Conservation (phyloP, 2,797 vertebrate species). For the Syngnathus acus region DNA sequence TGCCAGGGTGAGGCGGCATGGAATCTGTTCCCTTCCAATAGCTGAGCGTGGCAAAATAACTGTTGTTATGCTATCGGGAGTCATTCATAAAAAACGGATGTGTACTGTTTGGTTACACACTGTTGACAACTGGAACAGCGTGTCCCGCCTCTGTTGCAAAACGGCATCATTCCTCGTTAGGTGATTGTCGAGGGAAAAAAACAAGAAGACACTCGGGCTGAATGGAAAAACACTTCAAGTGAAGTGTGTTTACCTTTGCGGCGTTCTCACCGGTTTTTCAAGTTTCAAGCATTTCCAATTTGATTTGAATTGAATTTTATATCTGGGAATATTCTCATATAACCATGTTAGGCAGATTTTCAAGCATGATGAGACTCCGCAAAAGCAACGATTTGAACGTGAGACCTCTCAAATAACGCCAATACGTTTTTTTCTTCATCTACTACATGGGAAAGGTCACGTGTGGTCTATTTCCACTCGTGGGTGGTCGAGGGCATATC, state of each 20-base stretch:
- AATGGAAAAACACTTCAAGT: slow-evolving; percentile 4
- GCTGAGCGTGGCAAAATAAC: slow-evolving; percentile 9
- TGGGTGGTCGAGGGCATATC: not conserved
- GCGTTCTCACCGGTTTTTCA: not conserved
- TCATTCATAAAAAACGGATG: slow-evolving; percentile 6
- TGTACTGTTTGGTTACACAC: slow-evolving; percentile 12
- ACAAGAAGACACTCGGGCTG: not conserved
- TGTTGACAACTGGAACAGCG: slow-evolving; percentile 2
- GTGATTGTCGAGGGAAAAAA: not conserved
- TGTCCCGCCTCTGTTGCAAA: slow-evolving; percentile 32
- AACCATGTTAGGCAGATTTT: no score
- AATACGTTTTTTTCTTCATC: not conserved
- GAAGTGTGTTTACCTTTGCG: not conserved
- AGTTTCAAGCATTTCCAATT: not conserved
- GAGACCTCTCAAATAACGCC: no score
- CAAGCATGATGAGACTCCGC: no score
- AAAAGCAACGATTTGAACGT: no score
- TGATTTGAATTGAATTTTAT: not conserved
- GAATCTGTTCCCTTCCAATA: slow-evolving; percentile 32
- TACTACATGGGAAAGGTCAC: not conserved
- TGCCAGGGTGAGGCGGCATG: slow-evolving; percentile 14
- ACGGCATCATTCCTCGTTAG: slow-evolving; percentile 20
- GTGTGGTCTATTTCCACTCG: not conserved
- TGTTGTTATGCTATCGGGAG: not conserved
- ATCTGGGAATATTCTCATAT: not conserved